Percentiles rank a stretch among this genome's conserved stretches.
Evolutionary conservation across 2,888 invertebrate species (phyloP).

Genomic region (Drosophila maculinotata): DNA sequence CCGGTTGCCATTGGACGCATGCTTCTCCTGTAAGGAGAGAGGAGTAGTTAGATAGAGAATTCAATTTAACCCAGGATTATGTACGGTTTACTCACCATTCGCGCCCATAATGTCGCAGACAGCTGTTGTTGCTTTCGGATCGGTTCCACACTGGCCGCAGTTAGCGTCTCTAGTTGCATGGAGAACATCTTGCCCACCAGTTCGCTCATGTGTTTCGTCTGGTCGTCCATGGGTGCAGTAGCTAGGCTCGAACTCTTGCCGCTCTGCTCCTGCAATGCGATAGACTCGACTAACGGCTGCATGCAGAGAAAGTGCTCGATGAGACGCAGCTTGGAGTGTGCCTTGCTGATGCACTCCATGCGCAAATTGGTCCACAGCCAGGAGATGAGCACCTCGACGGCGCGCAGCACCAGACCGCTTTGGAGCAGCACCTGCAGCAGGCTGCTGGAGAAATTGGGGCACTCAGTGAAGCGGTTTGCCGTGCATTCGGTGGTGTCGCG

Average conservation of each 20-base stretch:
- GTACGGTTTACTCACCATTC: slow-evolving; percentile 23
- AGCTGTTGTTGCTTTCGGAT: slow-evolving; percentile 71
- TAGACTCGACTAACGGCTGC: slow-evolving; percentile 16
- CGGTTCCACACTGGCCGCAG: slow-evolving; percentile 59
- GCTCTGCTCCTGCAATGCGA: neutral
- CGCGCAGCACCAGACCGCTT: slow-evolving; percentile 73
- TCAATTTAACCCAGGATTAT: neutral
- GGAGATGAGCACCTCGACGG: slow-evolving; percentile 75
- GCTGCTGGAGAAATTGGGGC: slow-evolving; percentile 69
- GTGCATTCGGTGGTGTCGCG: slow-evolving; percentile 78
- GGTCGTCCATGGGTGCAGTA: slow-evolving; percentile 27
- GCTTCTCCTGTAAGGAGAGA: slow-evolving; percentile 10
- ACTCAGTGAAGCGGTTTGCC: slow-evolving; percentile 79
- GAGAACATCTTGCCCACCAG: slow-evolving; percentile 44
- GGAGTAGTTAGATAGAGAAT: neutral
- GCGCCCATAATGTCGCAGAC: slow-evolving; percentile 50
- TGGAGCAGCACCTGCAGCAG: slow-evolving; percentile 73
- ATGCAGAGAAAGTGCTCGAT: slow-evolving; percentile 70
- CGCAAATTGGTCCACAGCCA: slow-evolving; percentile 82
- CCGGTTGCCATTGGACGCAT: neutral
- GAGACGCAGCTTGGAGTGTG: slow-evolving; percentile 72
- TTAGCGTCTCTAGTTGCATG: slow-evolving; percentile 51
- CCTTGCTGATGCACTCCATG: slow-evolving; percentile 79
- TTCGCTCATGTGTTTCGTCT: slow-evolving; percentile 40
- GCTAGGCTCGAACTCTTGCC: slow-evolving; percentile 5